phyloP scores from a whole-genome alignment of 2,888 invertebrate species.

The Eilema sororculum region DNA sequence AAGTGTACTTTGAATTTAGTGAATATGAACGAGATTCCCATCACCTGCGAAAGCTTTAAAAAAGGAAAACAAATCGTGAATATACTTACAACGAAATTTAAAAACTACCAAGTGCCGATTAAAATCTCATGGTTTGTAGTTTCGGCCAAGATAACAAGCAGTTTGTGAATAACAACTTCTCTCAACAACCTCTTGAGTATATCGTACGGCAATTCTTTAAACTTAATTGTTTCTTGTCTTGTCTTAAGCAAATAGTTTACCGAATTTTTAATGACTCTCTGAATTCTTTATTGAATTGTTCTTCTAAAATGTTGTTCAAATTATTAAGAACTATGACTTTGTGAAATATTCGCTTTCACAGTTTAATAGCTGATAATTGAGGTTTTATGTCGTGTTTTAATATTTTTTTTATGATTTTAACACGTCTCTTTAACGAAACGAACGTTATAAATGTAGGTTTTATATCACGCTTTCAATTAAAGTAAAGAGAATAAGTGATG shows the following conservation, averaged over 20 bases:
- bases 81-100: conserved; percentile 31
- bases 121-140: conserved; percentile 43
- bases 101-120: conserved; percentile 44
- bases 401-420: not conserved
- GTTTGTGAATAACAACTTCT: conserved; percentile 31
- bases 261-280: not conserved
- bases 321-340: not conserved
- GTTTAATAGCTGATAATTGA: not conserved
- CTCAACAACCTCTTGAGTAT: conserved; percentile 8
- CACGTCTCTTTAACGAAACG: not conserved
- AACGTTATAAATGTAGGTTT: not conserved
- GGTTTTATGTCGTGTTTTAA: not conserved
- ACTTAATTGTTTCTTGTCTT: not conserved
- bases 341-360: not conserved
- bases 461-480: not conserved
- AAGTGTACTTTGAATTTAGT: not conserved
- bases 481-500: not conserved
- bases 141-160: conserved; percentile 36
- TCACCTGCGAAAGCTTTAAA: conserved; percentile 30
- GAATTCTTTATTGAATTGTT: not conserved
- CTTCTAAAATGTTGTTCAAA: not conserved
- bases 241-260: not conserved
- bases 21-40: not conserved
- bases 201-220: not conserved
- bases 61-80: conserved; percentile 31